A percentile compares a stretch with the other conserved stretches of the same genome.
These are phyloP conservation scores for Tenthredo livida DNA, from an alignment of 2,888 invertebrate species.

Conservation along the genomic window DNA sequence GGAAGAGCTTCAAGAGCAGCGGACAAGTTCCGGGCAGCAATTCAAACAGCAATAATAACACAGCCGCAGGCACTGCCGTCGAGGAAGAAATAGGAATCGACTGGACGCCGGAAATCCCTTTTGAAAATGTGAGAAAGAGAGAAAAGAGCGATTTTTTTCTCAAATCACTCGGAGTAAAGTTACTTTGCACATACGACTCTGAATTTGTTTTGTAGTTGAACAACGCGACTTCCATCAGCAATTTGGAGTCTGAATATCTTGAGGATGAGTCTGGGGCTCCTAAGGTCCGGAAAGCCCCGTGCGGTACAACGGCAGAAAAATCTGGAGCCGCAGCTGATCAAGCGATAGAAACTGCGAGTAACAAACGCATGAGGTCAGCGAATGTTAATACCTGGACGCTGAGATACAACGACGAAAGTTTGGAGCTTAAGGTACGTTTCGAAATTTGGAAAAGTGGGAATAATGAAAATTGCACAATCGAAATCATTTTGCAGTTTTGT, in stretches of 20 bases:
- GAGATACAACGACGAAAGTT: slow-evolving; percentile 89
- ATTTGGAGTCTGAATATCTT: slow-evolving; percentile 73
- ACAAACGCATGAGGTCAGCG: slow-evolving; percentile 91
- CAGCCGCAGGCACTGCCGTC: slow-evolving; percentile 71
- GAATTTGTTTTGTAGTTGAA: slow-evolving; percentile 70
- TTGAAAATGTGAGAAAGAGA: slow-evolving; percentile 86
- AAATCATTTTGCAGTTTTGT: slow-evolving; percentile 83
- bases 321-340: slow-evolving; percentile 87
- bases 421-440: slow-evolving; percentile 86
- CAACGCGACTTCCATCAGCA: slow-evolving; percentile 74
- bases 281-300: slow-evolving; percentile 66
- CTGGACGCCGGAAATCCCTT: slow-evolving; percentile 96
- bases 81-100: slow-evolving; percentile 91
- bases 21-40: slow-evolving; percentile 61
- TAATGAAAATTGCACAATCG: background rate
- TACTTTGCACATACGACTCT: background rate
- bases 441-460: background rate
- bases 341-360: slow-evolving; percentile 93
- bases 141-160: background rate
- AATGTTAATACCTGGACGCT: slow-evolving; percentile 94
- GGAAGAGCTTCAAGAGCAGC: slow-evolving; percentile 76
- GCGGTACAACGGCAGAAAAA: slow-evolving; percentile 64
- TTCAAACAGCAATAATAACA: slow-evolving; percentile 77
- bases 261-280: slow-evolving; percentile 74
- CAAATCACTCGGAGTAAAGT: background rate